Evolutionary conservation across 2,888 invertebrate genomes (phyloP).

Genomic region (Peribatodes rhomboidaria): DNA sequence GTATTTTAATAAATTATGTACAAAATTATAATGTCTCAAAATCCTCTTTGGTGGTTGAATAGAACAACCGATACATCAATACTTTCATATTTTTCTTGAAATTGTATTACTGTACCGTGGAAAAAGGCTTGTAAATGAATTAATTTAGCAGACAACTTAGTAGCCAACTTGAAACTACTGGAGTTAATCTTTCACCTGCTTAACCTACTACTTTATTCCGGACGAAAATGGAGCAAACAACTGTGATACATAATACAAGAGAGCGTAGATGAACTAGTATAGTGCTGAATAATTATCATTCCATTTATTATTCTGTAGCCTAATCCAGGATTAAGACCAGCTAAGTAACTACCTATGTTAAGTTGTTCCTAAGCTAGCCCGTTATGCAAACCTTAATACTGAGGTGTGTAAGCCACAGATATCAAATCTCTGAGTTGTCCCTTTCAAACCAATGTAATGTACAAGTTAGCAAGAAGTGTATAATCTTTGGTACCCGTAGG

Average conservation of each 20-base stretch:
- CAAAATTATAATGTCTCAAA: not conserved
- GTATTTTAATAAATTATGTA: not conserved
- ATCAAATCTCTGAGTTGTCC: conserved; percentile 16
- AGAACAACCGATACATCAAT: too few species aligned
- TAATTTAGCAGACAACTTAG: not conserved
- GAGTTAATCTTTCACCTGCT: not conserved
- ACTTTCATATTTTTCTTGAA: too few species aligned
- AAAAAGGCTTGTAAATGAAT: too few species aligned
- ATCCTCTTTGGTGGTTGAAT: not conserved
- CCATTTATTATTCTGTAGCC: conserved; percentile 9
- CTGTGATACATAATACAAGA: conserved; percentile 5
- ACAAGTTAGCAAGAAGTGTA: conserved; percentile 10
- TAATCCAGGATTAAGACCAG: conserved; percentile 1
- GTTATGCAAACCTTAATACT: not conserved
- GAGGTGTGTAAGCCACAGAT: not conserved
- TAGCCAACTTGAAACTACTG: not conserved
- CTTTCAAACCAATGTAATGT: conserved; percentile 5
- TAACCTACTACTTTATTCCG: not conserved
- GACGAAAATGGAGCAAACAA: not conserved
- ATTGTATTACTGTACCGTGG: too few species aligned
- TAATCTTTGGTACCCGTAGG: conserved; percentile 34
- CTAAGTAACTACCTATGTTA: not conserved
- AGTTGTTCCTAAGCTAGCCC: too few species aligned
- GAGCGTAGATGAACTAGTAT: not conserved
- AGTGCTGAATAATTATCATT: not conserved